Base-by-base conservation (phyloP, 2,888 invertebrate species). In the Catocala sponsa region DNA sequence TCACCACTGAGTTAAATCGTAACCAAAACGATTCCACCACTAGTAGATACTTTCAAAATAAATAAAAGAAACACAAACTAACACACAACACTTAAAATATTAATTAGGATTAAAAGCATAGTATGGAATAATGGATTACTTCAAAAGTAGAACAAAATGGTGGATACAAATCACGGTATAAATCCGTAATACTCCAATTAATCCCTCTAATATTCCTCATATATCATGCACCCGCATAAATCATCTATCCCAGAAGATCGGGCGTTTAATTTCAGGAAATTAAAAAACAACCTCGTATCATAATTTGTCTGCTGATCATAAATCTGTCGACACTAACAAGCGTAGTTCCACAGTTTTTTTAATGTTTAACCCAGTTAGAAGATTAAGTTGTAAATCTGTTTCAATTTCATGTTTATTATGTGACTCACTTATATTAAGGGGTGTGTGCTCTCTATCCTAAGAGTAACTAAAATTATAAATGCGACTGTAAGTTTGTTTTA, bases 291-390 rank as follows among this genome's bases (percentile, higher is more conserved):
- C 12, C 51, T 60, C 51, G 11, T 58, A 65, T 65, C 69, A 68
- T 76, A 78, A 82, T 77, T 80, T 77, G 71, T 72, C 58, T 47
- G 44, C 6, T 35, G 51, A 42, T 65, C 68, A 63, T 76, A 77
- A 79, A 82, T 68, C 68, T 76, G 77, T 78, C 77, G 12, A 15
- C 46, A 42, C 60, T 70, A 71, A 71, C 70, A 68, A 69, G 49
- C 38, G 35, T 61, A 52, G 55, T 55, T 55, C 43, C n/a, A 51
- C 25, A 35, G 6, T 35, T 38, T 61, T 35, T 54, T 55, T 55
- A 38, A 35, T 55, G 13, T 35, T 15, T 55, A 55, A 47, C 55
- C 55, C 35, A 55, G 55, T 44, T 53, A 12, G 11, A 38, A 38
- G 6, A 54, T 12, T 12, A 32, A 32, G 48, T 43, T 53, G 25